Conservation (phyloP, 2,113 vertebrate species). For the Smithornis capensis region DNA sequence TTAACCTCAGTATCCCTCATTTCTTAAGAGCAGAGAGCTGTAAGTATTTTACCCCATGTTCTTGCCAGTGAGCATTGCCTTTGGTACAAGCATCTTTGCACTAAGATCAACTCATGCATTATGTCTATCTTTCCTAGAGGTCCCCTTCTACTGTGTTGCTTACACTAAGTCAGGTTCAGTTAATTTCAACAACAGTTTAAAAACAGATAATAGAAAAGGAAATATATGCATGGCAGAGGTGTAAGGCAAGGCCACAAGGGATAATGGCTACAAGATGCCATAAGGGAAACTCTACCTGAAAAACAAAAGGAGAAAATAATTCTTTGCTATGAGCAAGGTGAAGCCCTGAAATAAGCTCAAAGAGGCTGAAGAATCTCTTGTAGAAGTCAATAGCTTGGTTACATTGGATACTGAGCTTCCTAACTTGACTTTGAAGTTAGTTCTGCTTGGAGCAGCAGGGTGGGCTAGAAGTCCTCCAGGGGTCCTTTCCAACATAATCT, state of each 20-base stretch:
- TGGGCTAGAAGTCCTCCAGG: neutral
- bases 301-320: neutral
- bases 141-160: neutral
- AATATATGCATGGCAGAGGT: neutral
- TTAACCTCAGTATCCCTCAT: neutral
- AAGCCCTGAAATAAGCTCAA: neutral
- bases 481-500: neutral
- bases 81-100: neutral
- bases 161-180: neutral
- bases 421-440: neutral
- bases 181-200: neutral
- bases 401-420: fast-evolving
- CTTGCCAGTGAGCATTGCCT: neutral
- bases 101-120: neutral
- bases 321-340: neutral
- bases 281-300: neutral
- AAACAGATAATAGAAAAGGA: neutral
- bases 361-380: neutral
- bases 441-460: neutral
- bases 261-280: neutral
- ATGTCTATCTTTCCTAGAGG: neutral
- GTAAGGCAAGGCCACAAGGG: too few species aligned
- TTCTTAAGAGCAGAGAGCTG: neutral
- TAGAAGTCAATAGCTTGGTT: neutral
- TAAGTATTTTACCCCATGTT: fast-evolving